A percentile compares a stretch with the other conserved stretches of the same genome.
Conservation (phyloP, 2,113 vertebrate species). For the Montifringilla adamsi region DNA sequence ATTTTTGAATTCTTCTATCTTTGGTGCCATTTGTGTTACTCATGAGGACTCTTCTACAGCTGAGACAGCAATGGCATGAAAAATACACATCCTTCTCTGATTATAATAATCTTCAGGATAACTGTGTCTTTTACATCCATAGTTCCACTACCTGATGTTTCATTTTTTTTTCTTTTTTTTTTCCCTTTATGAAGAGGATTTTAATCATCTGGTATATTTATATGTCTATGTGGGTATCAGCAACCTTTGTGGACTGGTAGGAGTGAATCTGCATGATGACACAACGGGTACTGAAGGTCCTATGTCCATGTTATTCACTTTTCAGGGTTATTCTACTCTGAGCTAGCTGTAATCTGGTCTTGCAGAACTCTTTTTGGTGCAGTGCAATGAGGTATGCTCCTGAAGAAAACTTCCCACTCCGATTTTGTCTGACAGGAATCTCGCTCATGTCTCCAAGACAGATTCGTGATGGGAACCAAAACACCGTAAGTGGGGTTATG, state of each 20-base stretch:
- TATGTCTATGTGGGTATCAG: not conserved
- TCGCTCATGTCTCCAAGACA: not conserved
- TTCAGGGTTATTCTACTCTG: not conserved
- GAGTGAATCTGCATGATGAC: not conserved
- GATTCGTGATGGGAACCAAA: not conserved
- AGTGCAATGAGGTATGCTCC: not conserved
- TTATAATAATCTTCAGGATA: not conserved
- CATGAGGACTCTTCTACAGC: not conserved
- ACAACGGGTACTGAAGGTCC: not conserved
- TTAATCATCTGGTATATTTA: not conserved
- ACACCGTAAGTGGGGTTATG: not conserved
- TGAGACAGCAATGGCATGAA: not conserved
- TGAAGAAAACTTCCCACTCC: not conserved
- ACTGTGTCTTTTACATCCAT: not conserved
- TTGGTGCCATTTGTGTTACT: not conserved
- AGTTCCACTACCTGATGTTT: not conserved
- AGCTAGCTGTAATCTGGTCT: not conserved
- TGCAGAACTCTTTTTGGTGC: not conserved
- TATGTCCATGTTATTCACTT: not conserved
- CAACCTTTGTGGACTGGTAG: not conserved
- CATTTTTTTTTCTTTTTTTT: fast-evolving
- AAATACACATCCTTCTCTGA: not conserved
- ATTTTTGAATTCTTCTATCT: not conserved
- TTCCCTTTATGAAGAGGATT: not conserved
- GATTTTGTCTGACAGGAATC: not conserved